These are phyloP conservation scores for Drosophila fuyamai DNA, from an alignment of 1,140 invertebrate genomes.

Conservation along the genomic window DNA sequence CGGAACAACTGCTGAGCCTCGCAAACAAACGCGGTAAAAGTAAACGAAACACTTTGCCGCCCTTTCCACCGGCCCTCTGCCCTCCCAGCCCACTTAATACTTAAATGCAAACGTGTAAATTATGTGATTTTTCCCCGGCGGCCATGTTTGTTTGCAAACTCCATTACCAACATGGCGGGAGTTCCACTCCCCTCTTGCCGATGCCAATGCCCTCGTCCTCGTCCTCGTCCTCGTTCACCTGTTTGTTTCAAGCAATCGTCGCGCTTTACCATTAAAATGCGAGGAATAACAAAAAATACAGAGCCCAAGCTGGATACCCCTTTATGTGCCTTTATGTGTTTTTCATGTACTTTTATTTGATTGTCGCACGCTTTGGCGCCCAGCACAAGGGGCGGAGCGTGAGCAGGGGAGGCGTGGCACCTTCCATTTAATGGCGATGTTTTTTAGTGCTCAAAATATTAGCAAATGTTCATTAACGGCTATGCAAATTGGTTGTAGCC, in stretches of 20 bases:
- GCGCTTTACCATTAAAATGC: slow-evolving; percentile 75
- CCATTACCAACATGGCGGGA: slow-evolving; percentile 81
- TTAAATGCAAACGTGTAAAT: slow-evolving; percentile 83
- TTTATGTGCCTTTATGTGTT: slow-evolving; percentile 72
- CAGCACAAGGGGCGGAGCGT: neutral
- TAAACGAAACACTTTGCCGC: slow-evolving; percentile 77
- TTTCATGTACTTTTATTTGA: slow-evolving; percentile 83
- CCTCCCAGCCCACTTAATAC: slow-evolving; percentile 72
- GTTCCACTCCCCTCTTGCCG: slow-evolving; percentile 27
- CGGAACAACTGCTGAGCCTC: slow-evolving; percentile 58
- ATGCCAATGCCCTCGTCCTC: slow-evolving; percentile 13
- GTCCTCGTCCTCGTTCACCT: slow-evolving; percentile 43
- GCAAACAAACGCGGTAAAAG: slow-evolving; percentile 72
- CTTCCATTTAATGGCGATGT: slow-evolving; percentile 60
- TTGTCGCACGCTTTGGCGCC: slow-evolving; percentile 78
- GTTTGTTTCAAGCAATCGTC: slow-evolving; percentile 79
- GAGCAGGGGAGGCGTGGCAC: neutral
- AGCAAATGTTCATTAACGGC: slow-evolving; percentile 82
- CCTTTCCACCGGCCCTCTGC: neutral
- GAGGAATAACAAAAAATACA: slow-evolving; percentile 32
- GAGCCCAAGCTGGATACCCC: slow-evolving; percentile 55
- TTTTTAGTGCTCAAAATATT: slow-evolving; percentile 82
- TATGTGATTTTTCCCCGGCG: slow-evolving; percentile 82
- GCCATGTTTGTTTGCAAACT: slow-evolving; percentile 82
- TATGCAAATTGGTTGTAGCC: slow-evolving; percentile 75